Conservation (phyloP, 2,113 vertebrate species). For the Natator depressus region DNA sequence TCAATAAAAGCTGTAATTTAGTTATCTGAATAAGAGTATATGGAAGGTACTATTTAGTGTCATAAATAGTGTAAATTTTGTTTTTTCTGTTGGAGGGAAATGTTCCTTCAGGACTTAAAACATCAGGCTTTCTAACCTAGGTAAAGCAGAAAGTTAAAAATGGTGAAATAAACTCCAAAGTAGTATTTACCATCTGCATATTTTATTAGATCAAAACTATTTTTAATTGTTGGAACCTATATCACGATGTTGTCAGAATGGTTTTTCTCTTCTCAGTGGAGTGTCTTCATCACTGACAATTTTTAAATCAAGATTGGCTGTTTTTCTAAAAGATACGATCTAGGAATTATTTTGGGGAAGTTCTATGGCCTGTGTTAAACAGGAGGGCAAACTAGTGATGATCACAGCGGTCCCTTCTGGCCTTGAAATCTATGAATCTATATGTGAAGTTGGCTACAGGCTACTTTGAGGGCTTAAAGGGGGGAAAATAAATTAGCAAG, state of each 20-base stretch:
- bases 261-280: not conserved
- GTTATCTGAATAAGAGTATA: not conserved
- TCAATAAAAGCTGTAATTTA: not conserved
- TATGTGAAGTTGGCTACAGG: not conserved
- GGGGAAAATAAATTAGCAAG: not conserved
- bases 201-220: not conserved
- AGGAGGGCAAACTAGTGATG: not conserved
- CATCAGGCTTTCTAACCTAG: not conserved
- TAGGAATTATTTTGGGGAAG: not conserved
- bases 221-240: not conserved
- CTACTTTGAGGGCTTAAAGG: not conserved
- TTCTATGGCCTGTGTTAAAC: not conserved
- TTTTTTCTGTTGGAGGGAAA: not conserved
- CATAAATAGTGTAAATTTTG: not conserved
- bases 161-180: not conserved
- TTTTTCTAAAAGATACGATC: not conserved
- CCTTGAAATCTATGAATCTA: not conserved
- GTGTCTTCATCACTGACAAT: not conserved
- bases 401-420: not conserved
- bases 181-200: not conserved
- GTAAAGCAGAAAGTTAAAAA: not conserved
- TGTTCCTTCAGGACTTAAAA: not conserved
- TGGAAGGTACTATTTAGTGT: not conserved
- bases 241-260: not conserved
- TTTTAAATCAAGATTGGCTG: not conserved